Conservation (phyloP, 2,888 invertebrate species). For the Zygaena filipendulae region DNA sequence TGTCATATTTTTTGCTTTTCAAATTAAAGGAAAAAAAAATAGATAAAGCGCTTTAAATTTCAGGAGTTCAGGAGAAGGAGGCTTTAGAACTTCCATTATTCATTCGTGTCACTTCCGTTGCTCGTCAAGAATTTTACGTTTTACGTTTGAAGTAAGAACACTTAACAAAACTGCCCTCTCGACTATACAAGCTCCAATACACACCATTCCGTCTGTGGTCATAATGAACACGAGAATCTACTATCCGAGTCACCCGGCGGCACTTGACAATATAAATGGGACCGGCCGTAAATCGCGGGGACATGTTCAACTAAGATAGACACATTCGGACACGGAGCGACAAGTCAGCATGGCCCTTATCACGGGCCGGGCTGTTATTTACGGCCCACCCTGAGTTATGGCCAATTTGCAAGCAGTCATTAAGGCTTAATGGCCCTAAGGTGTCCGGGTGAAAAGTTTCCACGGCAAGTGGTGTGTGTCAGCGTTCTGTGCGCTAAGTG, state of each 20-base stretch:
- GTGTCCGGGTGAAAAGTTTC: slow-evolving; percentile 58
- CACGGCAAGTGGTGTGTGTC: slow-evolving; percentile 41
- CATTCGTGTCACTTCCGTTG: too few relatives aligned
- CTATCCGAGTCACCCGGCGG: slow-evolving; percentile 12
- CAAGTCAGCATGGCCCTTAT: slow-evolving; percentile 63
- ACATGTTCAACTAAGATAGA: slow-evolving; percentile 60
- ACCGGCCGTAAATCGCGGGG: slow-evolving; percentile 40
- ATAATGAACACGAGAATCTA: slow-evolving; percentile 14
- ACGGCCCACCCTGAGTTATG: slow-evolving; percentile 59
- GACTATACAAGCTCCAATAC: slow-evolving; percentile 8
- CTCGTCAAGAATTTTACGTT: too few relatives aligned
- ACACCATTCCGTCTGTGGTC: slow-evolving; percentile 17
- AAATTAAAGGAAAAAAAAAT: too few relatives aligned
- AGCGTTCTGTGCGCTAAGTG: slow-evolving; percentile 34
- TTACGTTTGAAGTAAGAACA: too few relatives aligned
- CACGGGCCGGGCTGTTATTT: slow-evolving; percentile 56
- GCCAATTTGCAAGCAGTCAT: slow-evolving; percentile 68
- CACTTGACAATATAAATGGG: slow-evolving; percentile 27
- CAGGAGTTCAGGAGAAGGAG: too few relatives aligned
- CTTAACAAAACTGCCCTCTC: slow-evolving; percentile 4
- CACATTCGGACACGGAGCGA: slow-evolving; percentile 49
- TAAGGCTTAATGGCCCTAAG: slow-evolving; percentile 64
- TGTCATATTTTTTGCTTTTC: too few relatives aligned
- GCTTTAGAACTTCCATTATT: too few relatives aligned
- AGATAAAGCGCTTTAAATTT: too few relatives aligned